A percentile compares a stretch with the other conserved stretches of the same genome.
Evolutionary conservation across 2,113 vertebrate genomes (phyloP).

Genomic region (Phaethornis superciliosus): DNA sequence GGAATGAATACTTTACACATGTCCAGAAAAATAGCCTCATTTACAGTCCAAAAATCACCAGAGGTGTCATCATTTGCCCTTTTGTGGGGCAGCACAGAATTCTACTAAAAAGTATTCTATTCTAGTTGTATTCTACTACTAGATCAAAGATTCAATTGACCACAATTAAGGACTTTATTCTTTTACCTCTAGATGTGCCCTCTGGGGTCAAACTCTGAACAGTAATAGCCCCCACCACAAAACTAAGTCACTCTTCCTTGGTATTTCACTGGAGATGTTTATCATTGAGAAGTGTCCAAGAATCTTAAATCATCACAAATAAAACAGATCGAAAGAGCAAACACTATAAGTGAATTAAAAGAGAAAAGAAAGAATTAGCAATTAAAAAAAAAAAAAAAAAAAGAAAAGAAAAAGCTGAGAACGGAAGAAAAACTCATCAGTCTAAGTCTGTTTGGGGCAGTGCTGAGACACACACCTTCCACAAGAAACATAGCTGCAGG

Average conservation of each 20-base stretch:
- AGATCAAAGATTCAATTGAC: conserved; percentile 38
- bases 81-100: not conserved
- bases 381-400: not conserved
- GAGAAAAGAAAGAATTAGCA: not conserved
- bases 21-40: not conserved
- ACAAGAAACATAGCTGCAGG: not conserved
- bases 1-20: not conserved
- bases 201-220: conserved; percentile 5
- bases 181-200: conserved; percentile 8
- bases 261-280: not conserved
- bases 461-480: conserved; percentile 1
- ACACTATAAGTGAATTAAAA: not conserved
- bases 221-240: not conserved
- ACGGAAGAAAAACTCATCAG: not conserved
- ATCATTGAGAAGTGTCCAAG: not conserved
- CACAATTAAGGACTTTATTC: conserved; percentile 21
- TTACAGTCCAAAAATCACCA: not conserved
- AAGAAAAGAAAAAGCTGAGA: not conserved
- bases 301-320: conserved; percentile 1
- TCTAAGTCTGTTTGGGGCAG: not conserved
- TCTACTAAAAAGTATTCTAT: no score
- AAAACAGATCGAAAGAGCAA: not conserved
- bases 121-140: not conserved
- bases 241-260: not conserved
- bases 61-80: conserved; percentile 12